A percentile compares a stretch with the other conserved stretches of the same genome.
phyloP scores from a whole-genome alignment of 1,140 invertebrate genomes.

The Drosophila albomicans region DNA sequence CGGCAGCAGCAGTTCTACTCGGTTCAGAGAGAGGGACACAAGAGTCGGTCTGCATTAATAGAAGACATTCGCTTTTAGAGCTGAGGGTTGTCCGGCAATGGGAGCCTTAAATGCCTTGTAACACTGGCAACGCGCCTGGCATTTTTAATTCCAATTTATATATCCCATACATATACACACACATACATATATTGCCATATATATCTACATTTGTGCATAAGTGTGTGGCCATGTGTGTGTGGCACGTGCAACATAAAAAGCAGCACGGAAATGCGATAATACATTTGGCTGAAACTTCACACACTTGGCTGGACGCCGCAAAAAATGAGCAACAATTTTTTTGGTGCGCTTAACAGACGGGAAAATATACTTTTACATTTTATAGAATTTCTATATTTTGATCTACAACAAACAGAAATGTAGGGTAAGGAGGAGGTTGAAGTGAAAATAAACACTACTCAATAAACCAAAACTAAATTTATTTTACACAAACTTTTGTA shows the following conservation, averaged over 20 bases:
- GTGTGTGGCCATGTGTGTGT: slow-evolving; percentile 13
- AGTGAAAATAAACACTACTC: no score
- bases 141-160: slow-evolving; percentile 72
- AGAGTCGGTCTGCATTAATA: slow-evolving; percentile 5
- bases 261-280: slow-evolving; percentile 53
- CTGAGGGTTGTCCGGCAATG: slow-evolving; percentile 10
- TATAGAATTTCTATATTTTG: not conserved
- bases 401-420: no score
- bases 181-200: slow-evolving; percentile 6
- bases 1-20: not conserved
- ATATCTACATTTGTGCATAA: slow-evolving; percentile 12
- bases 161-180: slow-evolving; percentile 2
- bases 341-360: not conserved
- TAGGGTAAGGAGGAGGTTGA: no score
- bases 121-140: slow-evolving; percentile 63
- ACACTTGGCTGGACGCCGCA: slow-evolving; percentile 46
- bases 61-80: slow-evolving; percentile 20
- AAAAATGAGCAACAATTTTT: slow-evolving; percentile 2
- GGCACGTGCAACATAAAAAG: slow-evolving; percentile 67
- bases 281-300: slow-evolving; percentile 38
- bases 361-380: not conserved
- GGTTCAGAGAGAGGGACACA: not conserved
- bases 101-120: slow-evolving; percentile 69
- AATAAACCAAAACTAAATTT: no score
- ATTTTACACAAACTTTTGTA: no score